Evolutionary conservation across 2,113 vertebrate species (phyloP).

Genomic region (zebrafish (Danio rerio)): DNA sequence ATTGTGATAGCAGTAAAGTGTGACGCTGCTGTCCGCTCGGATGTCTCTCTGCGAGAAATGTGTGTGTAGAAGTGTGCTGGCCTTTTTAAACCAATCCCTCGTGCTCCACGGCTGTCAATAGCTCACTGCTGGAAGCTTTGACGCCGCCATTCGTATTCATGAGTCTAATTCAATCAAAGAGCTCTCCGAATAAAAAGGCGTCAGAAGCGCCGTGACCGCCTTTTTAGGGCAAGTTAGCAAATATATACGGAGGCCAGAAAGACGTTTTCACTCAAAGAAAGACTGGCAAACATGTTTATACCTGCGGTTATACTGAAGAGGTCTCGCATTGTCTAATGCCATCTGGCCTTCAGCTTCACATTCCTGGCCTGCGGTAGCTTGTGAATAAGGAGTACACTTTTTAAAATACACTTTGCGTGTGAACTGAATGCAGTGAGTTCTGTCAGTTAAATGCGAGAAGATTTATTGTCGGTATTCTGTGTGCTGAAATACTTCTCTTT

Average conservation of each 20-base stretch:
- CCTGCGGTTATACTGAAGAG: not conserved
- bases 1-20: constrained; percentile 12
- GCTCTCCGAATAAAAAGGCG: constrained; percentile 16
- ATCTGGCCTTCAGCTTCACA: not conserved
- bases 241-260: constrained; percentile 4
- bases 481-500: no score
- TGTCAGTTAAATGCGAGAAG: not conserved
- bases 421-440: not conserved
- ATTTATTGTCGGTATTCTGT: no score
- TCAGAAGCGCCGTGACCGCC: constrained; percentile 1
- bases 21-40: constrained; percentile 1
- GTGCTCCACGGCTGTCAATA: constrained; percentile 38
- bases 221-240: constrained; percentile 10
- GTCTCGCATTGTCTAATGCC: not conserved
- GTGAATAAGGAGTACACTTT: not conserved
- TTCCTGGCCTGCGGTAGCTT: not conserved
- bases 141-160: constrained; percentile 55
- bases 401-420: no score
- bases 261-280: not conserved
- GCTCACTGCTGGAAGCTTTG: constrained; percentile 52
- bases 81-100: constrained; percentile 1
- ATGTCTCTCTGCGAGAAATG: constrained; percentile 12
- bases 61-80: not conserved
- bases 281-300: constrained; percentile 14
- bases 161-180: constrained; percentile 58